Percentiles rank a stretch among this genome's conserved stretches.
Evolutionary conservation across 2,888 invertebrate genomes (phyloP).

Genomic region (Troides oblongomaculatus): DNA sequence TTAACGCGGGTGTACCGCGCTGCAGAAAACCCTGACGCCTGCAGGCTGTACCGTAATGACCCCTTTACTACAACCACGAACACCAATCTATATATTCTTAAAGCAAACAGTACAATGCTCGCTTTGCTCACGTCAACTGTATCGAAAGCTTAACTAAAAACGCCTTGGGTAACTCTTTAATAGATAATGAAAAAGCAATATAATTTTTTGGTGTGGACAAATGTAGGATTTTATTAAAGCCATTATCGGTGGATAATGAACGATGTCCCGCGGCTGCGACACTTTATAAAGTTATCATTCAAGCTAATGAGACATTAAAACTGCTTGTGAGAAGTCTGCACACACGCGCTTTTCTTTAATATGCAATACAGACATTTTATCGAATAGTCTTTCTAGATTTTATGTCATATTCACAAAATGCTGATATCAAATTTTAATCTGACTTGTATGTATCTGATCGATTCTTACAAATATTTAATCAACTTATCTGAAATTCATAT

Average conservation of each 20-base stretch:
- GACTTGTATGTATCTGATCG: neutral
- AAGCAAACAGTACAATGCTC: conserved; percentile 39
- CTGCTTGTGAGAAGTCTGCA: conserved; percentile 56
- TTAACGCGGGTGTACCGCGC: conserved; percentile 37
- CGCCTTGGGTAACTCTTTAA: conserved; percentile 40
- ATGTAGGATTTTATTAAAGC: conserved; percentile 64
- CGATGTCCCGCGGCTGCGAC: conserved; percentile 70
- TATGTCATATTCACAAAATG: neutral
- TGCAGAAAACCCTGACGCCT: conserved; percentile 42
- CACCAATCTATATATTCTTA: conserved; percentile 5
- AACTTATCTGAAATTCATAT: too few relatives aligned
- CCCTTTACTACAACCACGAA: conserved; percentile 33
- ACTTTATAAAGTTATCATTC: conserved; percentile 73
- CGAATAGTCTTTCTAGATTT: neutral
- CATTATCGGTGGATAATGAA: conserved; percentile 66
- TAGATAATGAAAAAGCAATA: conserved; percentile 4
- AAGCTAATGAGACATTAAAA: conserved; percentile 72
- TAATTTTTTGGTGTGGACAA: conserved; percentile 39
- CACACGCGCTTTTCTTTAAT: conserved; percentile 36
- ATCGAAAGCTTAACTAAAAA: conserved; percentile 22
- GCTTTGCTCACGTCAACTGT: neutral
- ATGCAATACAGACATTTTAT: conserved; percentile 25
- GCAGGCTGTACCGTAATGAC: conserved; percentile 55
- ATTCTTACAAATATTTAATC: too few relatives aligned
- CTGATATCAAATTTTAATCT: neutral